Evolutionary conservation across 2,113 vertebrate genomes (phyloP).

Genomic region (Upupa epops): DNA sequence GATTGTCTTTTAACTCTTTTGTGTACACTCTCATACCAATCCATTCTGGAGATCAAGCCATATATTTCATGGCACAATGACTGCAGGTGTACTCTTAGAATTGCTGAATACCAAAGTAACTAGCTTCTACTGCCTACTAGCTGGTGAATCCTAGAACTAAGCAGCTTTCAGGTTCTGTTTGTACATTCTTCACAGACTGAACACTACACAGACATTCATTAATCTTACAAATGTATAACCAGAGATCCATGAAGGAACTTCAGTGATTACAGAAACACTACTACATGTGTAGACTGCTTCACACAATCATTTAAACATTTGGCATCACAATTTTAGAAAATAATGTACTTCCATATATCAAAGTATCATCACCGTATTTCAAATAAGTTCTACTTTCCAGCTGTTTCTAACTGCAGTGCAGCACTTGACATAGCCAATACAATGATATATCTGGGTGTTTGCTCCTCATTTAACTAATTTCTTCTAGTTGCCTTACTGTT

Average conservation of each 20-base stretch:
- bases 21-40: neutral
- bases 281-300: neutral
- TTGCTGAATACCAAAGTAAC: neutral
- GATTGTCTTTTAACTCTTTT: neutral
- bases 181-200: neutral
- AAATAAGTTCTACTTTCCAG: neutral
- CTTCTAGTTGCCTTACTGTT: neutral
- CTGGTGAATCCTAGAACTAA: neutral
- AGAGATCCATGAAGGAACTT: neutral
- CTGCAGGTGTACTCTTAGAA: neutral
- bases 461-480: neutral
- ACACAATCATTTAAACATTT: neutral
- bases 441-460: neutral
- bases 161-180: neutral
- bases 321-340: neutral
- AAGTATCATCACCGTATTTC: neutral
- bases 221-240: neutral
- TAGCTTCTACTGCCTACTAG: neutral
- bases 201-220: neutral
- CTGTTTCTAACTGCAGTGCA: neutral
- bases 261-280: neutral
- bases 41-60: neutral
- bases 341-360: neutral
- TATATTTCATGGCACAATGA: neutral
- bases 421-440: neutral